Base-by-base conservation (phyloP, 2,888 invertebrate species). In the Drosophila siamana region DNA sequence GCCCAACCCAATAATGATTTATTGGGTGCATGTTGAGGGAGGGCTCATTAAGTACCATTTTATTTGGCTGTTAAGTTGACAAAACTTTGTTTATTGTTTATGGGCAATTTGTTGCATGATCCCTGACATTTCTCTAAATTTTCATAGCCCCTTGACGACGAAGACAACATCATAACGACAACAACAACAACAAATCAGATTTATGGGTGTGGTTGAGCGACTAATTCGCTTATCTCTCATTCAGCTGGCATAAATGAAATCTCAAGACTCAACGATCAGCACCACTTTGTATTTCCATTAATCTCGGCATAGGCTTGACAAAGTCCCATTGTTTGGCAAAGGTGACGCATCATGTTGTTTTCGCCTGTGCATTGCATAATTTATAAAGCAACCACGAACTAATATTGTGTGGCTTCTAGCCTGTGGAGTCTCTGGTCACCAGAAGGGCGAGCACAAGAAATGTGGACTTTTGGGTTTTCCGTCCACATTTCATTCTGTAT, bases 341-440 rank as follows among this genome's bases (percentile, higher is more conserved):
- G 41, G 38, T 86, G 87, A 83, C 77, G 73, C 78, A 80, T 61
- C 56, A 55, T 36, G 47, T 55, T 61, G 61, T 70, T 70, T 66
- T 40, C 8, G 8, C 13, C 41, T 51, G 61, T 43, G 30, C 36
- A 36, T 30, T 36, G 13, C 46, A 68, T 60, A 52, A 62, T 40
- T 61, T 56, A 33, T 48, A 56, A 56, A 56, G 43, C 71, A 48
- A 71, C 76, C 72, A 55, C 72, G 79, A 68, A 69, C 30, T 19
- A 41, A 28, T 19, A 72, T 83, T 82, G 88, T 88, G 51, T 69
- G 88, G 81, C 81, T 81, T 88, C 88, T 16, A 78, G 63, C 61
- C 63, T 38, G 61, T 33, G 59, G 28, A 64, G 57, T 43, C 50
- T 78, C 64, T 41, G 57, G 70, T 48, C 54, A 30, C 22, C 22